Evolutionary conservation across 2,113 vertebrate species (phyloP), one percentile per base, ranked within the genome.

Genomic region (Epinephelus fuscoguttatus): DNA sequence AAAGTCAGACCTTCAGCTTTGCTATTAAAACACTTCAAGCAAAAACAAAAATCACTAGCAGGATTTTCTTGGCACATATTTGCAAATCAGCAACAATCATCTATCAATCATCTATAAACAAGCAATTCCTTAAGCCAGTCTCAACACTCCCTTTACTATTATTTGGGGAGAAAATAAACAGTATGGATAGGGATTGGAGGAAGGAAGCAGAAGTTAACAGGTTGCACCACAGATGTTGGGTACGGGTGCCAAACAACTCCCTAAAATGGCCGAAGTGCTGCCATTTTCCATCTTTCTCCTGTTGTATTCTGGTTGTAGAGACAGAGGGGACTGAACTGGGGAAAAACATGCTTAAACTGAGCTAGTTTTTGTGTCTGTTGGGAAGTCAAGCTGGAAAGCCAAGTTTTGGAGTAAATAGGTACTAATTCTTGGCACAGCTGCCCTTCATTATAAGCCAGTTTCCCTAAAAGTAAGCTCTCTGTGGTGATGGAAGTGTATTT

Each of bases 241-340:
- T 70, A 23, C 5, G 23, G 67, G 70, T 85, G 76, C 81, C 82
- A 85, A 90, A 78, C 70, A 82, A 47, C 76, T 91, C 75, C 82
- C 77, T 89, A 93, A 95, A 87, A 94, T 93, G 92, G 93, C 86
- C 56, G 91, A 89, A 88, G 63, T 64, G 64, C 84, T 59, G 91
- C 91, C 91, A 93, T 93, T 91, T 94, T 94, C 64, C 47, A 60
- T 83, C 55, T 60, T 87, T 75, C 70, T 50, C 80, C 76, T 52
- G 74, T 64, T 78, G 25, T 76, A 72, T 53, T 85, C 64, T 74
- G 82, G 64, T 73, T 78, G 57, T 73, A 80, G 30, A 73, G 75
- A 72, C 69, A 23, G 17, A 67, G 56, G 25, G 52, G 75, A 72
- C 64, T 56, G 33, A 80, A 61, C 62, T 6, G 69, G 45, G 45